Evolutionary conservation across 2,797 vertebrate genomes (phyloP).

Genomic region (Gymnothorax javanicus): DNA sequence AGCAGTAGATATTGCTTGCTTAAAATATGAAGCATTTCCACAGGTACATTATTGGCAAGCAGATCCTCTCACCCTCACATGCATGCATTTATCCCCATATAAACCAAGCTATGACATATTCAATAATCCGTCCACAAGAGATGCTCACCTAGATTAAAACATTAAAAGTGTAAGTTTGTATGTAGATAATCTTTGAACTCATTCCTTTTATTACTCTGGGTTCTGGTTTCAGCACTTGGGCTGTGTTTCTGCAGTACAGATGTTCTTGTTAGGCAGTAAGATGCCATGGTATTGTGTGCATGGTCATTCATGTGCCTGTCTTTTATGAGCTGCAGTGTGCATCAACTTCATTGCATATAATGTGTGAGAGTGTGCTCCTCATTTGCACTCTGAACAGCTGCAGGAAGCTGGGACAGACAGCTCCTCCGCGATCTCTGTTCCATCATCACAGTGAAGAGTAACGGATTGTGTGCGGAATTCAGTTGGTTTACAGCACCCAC

Average conservation of each 20-base stretch:
- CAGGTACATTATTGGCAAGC: background rate
- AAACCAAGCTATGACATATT: background rate
- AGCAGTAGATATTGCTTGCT: background rate
- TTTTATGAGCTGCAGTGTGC: background rate
- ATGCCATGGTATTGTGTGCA: background rate
- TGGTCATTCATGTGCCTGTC: background rate
- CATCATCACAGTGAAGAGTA: conserved; percentile 1
- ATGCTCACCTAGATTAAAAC: background rate
- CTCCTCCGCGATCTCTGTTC: background rate
- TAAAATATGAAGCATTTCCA: background rate
- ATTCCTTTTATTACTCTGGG: background rate
- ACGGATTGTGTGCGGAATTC: background rate
- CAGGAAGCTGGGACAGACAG: background rate
- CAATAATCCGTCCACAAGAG: background rate
- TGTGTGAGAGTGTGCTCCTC: background rate
- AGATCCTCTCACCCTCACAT: background rate
- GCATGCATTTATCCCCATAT: conserved; percentile 3
- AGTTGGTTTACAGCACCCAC: conserved; percentile 10
- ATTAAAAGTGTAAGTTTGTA: background rate
- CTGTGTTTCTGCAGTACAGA: background rate
- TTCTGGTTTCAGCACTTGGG: background rate
- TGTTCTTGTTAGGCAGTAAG: background rate
- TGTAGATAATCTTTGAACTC: background rate
- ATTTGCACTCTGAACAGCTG: conserved; percentile 5
- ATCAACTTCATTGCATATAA: background rate